Base-by-base conservation (phyloP, 2,888 invertebrate genomes). In the Nycteola revayana region DNA sequence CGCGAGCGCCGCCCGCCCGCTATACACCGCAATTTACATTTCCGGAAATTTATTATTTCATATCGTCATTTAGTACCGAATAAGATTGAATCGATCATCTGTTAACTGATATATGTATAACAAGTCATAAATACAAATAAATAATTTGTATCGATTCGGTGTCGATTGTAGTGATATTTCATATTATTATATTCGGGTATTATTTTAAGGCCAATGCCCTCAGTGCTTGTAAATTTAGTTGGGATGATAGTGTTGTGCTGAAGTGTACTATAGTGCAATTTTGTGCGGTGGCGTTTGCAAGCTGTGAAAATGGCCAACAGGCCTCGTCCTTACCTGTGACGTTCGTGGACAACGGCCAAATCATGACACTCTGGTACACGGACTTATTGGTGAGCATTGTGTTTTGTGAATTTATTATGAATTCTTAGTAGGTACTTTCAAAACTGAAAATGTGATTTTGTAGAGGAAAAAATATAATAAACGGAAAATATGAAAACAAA, bases 341-440 rank as follows among this genome's bases (percentile, higher is more conserved):
- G 80, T 66, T 60, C 52, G 67, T 86, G 88, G 86, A 84, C 66
- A 55, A 52, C 64, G 47, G 87, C 87, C 88, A 87, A 87, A 56
- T 68, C 66, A 88, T 88, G 88, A 88, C 88, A 71, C 81, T 88
- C 55, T 88, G 88, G 88, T 88, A 88, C 74, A 86, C 86, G 51
- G 82, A 88, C 66, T 71, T 87, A 78, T 66, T 86, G 88, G 88
- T 88, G 73, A 88, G 86, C 69, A 58, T n/a, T n/a, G n/a, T n/a
- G n/a, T n/a, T n/a, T n/a, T 66, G 57, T 56, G 41, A 49, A n/a
- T n/a, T 42, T 41, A 39, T 26, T 43, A 37, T 27, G 14, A 14
- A 14, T 14, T 14, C 14, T 14, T 14, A 14, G 3, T 14, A 14
- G 5, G n/a, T n/a, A n/a, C n/a, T n/a, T n/a, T 14, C 3, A 14